Evolutionary conservation across 2,888 invertebrate genomes (phyloP), one percentile per base, ranked within the genome.

Genomic region (Drosophila nigritarsus): DNA sequence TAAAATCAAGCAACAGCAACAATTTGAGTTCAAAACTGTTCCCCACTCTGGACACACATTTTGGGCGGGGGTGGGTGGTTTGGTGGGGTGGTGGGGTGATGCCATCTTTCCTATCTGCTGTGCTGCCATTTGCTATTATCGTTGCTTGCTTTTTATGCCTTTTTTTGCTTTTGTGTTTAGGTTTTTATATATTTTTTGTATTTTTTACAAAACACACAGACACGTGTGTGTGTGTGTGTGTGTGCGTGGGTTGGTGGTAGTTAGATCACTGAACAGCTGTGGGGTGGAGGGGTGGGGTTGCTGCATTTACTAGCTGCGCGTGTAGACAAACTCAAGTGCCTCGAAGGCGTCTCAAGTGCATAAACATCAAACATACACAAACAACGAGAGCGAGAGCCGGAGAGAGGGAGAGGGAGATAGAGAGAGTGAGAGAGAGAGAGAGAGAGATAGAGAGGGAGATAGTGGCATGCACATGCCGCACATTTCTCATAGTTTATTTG

Each of bases 261-360:
- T 18, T 20, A 40, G 59, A 58, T 68, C 70, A 58, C 11, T 48
- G 49, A 13, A 53, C 27, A 20, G 29, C 11, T 34, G 15, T 8
- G 65, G 36, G 49, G 54, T 11, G n/a, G 27, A 6, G 27, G 36
- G 36, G 38, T 6, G 18, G 3, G 59, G 63, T 29, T 45, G 36
- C 59, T 75, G 79, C 78, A 78, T 68, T 36, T 29, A 59, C 55
- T 68, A 42, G 74, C 64, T 34, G 87, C 84, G 84, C 84, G 84
- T 85, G 84, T 89, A 80, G 80, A 80, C 73, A 80, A 70, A 69
- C 60, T 85, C 73, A 79, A 89, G 84, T 87, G 69, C 60, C 66
- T 63, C 65, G 64, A 65, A 67, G 78, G 71, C 84, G 84, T 89
- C 89, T 83, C 87, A 68, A 85, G 87, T 89, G 75, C 81, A 80